Base-by-base conservation (phyloP, 2,797 vertebrate genomes). In the Takifugu rubripes region DNA sequence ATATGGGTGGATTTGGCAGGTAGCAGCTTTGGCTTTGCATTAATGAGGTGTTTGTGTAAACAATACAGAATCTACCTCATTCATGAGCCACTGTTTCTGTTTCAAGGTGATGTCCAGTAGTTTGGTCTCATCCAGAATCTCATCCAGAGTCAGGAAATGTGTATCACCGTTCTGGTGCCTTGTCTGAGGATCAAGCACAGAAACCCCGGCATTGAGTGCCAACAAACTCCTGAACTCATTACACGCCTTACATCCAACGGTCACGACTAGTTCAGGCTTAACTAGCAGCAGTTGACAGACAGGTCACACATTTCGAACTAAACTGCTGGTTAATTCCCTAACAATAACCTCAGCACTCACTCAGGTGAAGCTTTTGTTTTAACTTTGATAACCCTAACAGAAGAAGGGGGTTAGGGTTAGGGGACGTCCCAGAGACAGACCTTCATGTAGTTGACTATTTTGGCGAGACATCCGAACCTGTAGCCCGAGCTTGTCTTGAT, bases 371-470 rank as follows among this genome's bases (percentile, higher is more conserved):
- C 12, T 16, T 43, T 43, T 29, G 44, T 5, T 24, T 44, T 40
- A 56, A 8, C 40, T 29, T 17, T 27, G 17, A 25, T 10, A 2
- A 36, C 1, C 14, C 36, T 40, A 40, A 40, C 4, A 40, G 36
- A 40, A 40, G 36, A 40, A 40, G 14, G 7, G 21, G 21, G 21
- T 21, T 1, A 21, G 21, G 21, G 21, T 21, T 21, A 40, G 14
- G 36, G 12, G 12, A 40, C 12, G 14, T 3, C 14, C 14, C 5
- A 5, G 24, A 12, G 10, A 1, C 50, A 29, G 92, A 99, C 97
- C 94, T 99, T 99, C 97, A 99, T 99, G 47, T 99, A 98, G 86
- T 99, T 99, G 64, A 99, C 97, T 72, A 99, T 99, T 87, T 99
- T 96, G 67, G 97, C 97, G 73, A 99, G 90, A 74, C 97, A 96